Conservation (phyloP, 92 coral and sea anemone species). For the Umimayanthus chanpuru region DNA sequence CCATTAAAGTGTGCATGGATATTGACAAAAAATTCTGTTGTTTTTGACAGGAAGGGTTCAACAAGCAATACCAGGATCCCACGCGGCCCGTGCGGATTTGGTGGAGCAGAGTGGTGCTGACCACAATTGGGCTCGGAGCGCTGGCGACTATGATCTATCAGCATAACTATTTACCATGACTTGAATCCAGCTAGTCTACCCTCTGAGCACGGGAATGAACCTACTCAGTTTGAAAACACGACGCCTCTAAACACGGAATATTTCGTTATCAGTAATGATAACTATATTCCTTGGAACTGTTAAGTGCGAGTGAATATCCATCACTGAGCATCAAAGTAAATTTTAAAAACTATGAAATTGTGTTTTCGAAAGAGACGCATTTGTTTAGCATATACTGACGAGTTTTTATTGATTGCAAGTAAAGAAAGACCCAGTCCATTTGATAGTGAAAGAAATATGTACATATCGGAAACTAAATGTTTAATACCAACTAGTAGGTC, state of each 20-base stretch:
- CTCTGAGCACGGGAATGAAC: not conserved
- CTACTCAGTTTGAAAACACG: not conserved
- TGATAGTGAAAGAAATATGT: not conserved
- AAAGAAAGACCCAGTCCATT: not conserved
- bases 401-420: not conserved
- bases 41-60: conserved; percentile 72
- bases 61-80: conserved; percentile 67
- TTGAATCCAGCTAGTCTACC: too few species aligned
- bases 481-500: not conserved
- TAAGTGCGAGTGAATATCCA: too few species aligned
- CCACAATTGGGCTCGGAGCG: conserved; percentile 83
- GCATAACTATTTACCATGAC: conserved; percentile 42
- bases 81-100: conserved; percentile 58
- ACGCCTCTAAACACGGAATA: not conserved
- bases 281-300: not conserved
- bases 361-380: not conserved
- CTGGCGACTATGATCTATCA: conserved; percentile 81
- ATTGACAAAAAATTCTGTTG: not conserved
- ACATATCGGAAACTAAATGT: not conserved
- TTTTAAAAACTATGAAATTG: too few species aligned
- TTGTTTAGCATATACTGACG: not conserved
- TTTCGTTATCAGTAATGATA: not conserved
- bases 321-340: too few species aligned
- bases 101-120: conserved; percentile 73
- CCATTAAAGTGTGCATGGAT: not conserved